Percentiles rank a stretch among this genome's conserved stretches.
Conservation (phyloP, 2,797 vertebrate species). For the Enoplosus armatus region DNA sequence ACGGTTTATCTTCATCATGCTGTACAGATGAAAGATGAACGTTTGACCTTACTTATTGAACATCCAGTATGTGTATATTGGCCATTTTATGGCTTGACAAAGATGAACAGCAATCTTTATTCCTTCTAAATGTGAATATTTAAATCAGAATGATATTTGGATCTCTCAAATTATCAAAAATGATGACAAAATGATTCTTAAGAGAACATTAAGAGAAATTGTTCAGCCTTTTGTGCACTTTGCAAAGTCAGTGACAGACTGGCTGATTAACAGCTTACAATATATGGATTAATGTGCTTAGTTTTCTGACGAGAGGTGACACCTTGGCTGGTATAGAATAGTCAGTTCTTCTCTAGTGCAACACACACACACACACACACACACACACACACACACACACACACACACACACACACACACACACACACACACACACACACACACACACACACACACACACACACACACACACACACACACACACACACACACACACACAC, state of each 20-base stretch:
- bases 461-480: neutral
- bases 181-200: no score
- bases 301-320: neutral
- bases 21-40: neutral
- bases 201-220: no score
- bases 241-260: no score
- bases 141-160: neutral
- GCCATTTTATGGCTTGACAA: constrained; percentile 46
- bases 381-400: neutral
- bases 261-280: no score
- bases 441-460: neutral
- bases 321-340: neutral
- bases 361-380: neutral
- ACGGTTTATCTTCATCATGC: constrained; percentile 39
- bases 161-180: neutral
- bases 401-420: neutral
- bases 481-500: neutral
- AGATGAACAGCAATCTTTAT: neutral
- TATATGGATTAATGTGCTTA: neutral
- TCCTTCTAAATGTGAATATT: neutral
- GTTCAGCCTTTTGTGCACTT: no score
- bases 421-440: neutral
- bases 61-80: constrained; percentile 5
- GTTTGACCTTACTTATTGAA: neutral
- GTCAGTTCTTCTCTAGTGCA: neutral